phyloP scores from a whole-genome alignment of 2,113 vertebrate species.

The Mobula hypostoma region DNA sequence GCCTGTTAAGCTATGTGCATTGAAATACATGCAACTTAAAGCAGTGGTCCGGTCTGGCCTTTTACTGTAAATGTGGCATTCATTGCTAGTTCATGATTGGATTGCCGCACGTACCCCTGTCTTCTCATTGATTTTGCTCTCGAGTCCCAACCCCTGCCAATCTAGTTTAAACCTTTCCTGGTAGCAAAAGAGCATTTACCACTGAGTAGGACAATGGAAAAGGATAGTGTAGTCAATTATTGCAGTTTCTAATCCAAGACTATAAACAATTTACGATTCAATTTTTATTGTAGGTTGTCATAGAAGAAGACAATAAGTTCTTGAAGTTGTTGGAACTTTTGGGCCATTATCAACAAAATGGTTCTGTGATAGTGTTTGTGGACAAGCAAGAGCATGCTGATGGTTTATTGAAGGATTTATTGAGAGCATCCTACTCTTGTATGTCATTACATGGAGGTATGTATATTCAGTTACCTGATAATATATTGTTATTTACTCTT shows the following conservation, averaged over 20 bases:
- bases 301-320: constrained; percentile 95
- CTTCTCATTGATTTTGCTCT: too few species aligned
- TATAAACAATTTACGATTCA: neutral
- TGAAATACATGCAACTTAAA: too few species aligned
- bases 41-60: too few species aligned
- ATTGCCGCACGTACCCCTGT: too few species aligned
- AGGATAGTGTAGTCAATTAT: neutral
- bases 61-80: too few species aligned
- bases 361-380: constrained; percentile 93
- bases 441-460: constrained; percentile 96
- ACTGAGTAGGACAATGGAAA: neutral
- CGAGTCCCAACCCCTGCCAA: too few species aligned
- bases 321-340: constrained; percentile 90
- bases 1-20: too few species aligned
- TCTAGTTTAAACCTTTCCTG: too few species aligned
- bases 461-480: neutral
- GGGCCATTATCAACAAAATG: constrained; percentile 94
- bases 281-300: constrained; percentile 70
- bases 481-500: neutral
- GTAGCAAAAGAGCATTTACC: neutral
- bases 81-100: too few species aligned
- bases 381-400: constrained; percentile 98
- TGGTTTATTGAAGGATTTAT: constrained; percentile 83
- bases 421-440: constrained; percentile 97
- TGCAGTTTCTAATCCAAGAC: neutral